A percentile compares a stretch with the other conserved stretches of the same genome.
These are phyloP conservation scores for Sylvia borin DNA, from an alignment of 2,797 vertebrate species.

Conservation along the genomic window DNA sequence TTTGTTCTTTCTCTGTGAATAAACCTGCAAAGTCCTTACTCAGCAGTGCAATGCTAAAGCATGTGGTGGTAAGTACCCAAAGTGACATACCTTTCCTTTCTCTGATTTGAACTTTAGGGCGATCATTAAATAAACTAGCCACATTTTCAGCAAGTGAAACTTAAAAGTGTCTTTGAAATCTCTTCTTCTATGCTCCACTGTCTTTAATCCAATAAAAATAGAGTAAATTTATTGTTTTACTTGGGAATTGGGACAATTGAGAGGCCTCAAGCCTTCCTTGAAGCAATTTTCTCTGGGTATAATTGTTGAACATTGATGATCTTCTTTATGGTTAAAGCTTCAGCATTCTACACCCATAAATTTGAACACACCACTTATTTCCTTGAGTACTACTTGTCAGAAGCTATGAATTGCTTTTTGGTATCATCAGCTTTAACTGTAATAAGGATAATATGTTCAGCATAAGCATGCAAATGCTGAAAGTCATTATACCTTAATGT, in stretches of 20 bases:
- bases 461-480: background rate
- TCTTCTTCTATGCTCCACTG: background rate
- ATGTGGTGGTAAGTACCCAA: background rate
- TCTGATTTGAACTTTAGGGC: background rate
- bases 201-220: background rate
- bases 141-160: background rate
- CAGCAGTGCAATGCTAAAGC: background rate
- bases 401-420: background rate
- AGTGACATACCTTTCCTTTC: background rate
- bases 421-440: background rate
- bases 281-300: background rate
- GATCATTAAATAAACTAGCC: background rate
- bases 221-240: background rate
- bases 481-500: background rate
- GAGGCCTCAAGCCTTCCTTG: background rate
- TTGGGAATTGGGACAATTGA: background rate
- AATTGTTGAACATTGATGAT: background rate
- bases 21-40: background rate
- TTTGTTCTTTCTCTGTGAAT: background rate
- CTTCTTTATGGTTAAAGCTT: background rate
- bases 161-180: background rate
- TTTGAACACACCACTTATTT: background rate
- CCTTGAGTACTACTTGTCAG: background rate
- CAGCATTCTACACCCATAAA: background rate
- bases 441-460: background rate